A percentile compares a stretch with the other conserved stretches of the same genome.
These are phyloP conservation scores for Cairina moschata DNA, from an alignment of 2,113 vertebrate genomes.

Conservation along the genomic window DNA sequence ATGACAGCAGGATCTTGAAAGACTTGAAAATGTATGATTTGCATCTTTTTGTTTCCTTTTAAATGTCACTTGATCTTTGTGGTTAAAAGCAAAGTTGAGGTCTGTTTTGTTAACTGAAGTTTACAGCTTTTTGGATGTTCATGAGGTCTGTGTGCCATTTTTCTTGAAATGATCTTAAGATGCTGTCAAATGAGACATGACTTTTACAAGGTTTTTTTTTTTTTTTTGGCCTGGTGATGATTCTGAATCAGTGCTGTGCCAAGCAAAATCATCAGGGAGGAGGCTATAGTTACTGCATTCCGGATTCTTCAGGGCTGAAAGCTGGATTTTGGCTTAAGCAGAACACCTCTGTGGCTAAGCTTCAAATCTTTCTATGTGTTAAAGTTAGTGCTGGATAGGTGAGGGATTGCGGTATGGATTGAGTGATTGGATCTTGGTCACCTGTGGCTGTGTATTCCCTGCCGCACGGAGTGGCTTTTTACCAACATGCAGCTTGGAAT, in stretches of 20 bases:
- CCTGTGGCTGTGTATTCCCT: background rate
- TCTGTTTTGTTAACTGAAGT: conserved; percentile 35
- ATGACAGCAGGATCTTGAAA: conserved; percentile 15
- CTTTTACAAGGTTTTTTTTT: background rate
- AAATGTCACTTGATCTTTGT: conserved; percentile 2
- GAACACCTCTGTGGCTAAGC: background rate
- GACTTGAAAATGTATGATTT: conserved; percentile 28
- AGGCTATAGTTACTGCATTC: background rate
- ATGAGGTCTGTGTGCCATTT: background rate
- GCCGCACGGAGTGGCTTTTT: background rate
- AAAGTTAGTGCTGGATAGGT: background rate
- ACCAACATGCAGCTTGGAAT: background rate
- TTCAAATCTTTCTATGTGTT: background rate
- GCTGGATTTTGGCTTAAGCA: background rate
- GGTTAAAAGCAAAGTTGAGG: background rate
- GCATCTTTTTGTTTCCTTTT: conserved; percentile 30
- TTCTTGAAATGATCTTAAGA: background rate
- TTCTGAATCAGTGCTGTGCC: background rate
- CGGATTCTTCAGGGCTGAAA: background rate
- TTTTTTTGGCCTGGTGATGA: background rate
- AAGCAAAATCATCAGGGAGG: background rate
- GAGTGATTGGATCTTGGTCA: background rate
- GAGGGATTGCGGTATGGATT: background rate
- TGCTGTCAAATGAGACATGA: background rate
- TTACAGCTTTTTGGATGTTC: background rate